Evolutionary conservation across 2,888 invertebrate genomes (phyloP).

Genomic region (Caenorhabditis panamensis): DNA sequence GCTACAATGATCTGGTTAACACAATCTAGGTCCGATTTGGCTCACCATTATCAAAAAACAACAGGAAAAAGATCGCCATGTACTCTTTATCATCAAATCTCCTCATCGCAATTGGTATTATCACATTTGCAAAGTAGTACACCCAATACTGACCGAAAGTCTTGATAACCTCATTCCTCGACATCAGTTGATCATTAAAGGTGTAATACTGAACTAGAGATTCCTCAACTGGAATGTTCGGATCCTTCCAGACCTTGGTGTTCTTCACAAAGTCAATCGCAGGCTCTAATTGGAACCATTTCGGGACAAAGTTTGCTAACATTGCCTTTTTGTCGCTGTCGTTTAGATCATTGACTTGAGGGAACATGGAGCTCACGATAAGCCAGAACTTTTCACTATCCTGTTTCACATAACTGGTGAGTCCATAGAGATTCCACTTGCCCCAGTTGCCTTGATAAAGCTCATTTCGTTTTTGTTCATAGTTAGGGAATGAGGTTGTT

Average conservation of each 20-base stretch:
- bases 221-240: background rate
- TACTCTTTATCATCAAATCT: constrained; percentile 1
- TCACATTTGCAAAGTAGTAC: constrained; percentile 1
- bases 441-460: no score
- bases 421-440: no score
- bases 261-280: constrained; percentile 7
- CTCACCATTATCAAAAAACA: constrained; percentile 32
- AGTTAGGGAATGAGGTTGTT: no score
- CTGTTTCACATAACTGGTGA: no score
- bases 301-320: constrained; percentile 15
- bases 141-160: constrained; percentile 21
- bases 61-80: constrained; percentile 22
- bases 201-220: constrained; percentile 7
- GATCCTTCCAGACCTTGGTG: background rate
- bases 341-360: no score
- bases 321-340: constrained; percentile 11
- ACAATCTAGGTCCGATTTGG: background rate
- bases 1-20: constrained; percentile 10
- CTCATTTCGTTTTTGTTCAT: no score
- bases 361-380: background rate
- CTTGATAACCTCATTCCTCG: background rate
- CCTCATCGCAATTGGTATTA: background rate
- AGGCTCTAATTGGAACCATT: constrained; percentile 25
- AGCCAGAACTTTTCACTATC: no score
- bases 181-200: background rate